Conservation (phyloP, 2,888 invertebrate genomes). For the Limenitis camilla region DNA sequence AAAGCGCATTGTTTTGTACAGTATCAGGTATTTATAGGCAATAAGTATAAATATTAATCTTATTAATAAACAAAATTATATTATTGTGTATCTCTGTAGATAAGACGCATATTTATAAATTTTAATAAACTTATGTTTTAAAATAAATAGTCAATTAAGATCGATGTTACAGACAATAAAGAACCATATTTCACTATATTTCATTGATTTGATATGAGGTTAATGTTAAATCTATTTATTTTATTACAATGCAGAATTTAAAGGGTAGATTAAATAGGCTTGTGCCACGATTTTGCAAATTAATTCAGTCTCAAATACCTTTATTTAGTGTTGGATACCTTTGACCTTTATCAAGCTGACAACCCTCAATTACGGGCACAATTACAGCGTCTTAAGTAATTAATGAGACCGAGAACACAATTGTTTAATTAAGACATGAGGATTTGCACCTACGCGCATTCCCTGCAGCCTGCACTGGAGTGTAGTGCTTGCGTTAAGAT, state of each 20-base stretch:
- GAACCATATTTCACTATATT: not conserved
- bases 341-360: slow-evolving; percentile 42
- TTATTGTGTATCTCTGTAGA: too few species aligned
- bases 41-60: too few species aligned
- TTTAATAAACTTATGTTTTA: too few species aligned
- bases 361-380: slow-evolving; percentile 30
- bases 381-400: slow-evolving; percentile 33
- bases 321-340: slow-evolving; percentile 48
- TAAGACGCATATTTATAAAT: too few species aligned
- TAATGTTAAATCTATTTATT: not conserved
- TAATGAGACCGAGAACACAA: slow-evolving; percentile 41
- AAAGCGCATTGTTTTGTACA: too few species aligned
- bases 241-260: not conserved
- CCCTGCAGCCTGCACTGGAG: slow-evolving; percentile 10
- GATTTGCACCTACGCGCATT: slow-evolving; percentile 34
- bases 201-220: not conserved
- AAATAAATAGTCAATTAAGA: too few species aligned
- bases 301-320: slow-evolving; percentile 40
- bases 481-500: not conserved
- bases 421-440: slow-evolving; percentile 56
- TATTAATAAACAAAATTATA: too few species aligned
- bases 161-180: too few species aligned
- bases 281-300: slow-evolving; percentile 43
- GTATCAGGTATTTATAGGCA: too few species aligned
- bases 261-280: slow-evolving; percentile 28